phyloP scores from a whole-genome alignment of 1,140 invertebrate genomes.

The Carcinoscorpius rotundicauda region DNA sequence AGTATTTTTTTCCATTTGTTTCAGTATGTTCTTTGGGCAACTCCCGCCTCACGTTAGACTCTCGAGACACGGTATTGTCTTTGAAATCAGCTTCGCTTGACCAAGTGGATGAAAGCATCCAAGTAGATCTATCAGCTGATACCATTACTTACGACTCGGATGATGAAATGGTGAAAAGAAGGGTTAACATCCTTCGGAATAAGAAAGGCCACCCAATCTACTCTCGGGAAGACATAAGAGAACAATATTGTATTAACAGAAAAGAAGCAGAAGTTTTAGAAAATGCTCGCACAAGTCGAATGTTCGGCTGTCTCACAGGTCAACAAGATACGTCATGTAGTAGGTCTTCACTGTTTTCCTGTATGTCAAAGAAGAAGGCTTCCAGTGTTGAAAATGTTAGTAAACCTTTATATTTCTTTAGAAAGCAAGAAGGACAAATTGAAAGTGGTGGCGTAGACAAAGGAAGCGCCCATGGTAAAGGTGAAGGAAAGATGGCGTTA shows the following conservation, averaged over 20 bases:
- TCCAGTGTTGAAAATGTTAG: slow-evolving; percentile 52
- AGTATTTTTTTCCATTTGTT: too few relatives aligned
- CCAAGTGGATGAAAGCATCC: slow-evolving; percentile 18
- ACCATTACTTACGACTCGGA: slow-evolving; percentile 27
- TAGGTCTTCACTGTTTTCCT: slow-evolving; percentile 54
- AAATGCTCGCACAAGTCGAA: slow-evolving; percentile 41
- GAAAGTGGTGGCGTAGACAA: too few relatives aligned
- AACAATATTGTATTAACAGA: slow-evolving; percentile 85
- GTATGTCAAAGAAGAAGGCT: slow-evolving; percentile 49
- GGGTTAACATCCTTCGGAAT: slow-evolving; percentile 23
- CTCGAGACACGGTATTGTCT: slow-evolving; percentile 12
- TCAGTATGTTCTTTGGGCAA: not conserved
- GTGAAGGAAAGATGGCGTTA: too few relatives aligned
- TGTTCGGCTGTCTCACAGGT: slow-evolving; percentile 72
- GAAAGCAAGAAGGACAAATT: too few relatives aligned
- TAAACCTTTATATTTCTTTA: too few relatives aligned
- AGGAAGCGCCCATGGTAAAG: too few relatives aligned
- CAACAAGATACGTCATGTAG: slow-evolving; percentile 42
- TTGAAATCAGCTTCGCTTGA: slow-evolving; percentile 8
- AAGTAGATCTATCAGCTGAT: slow-evolving; percentile 25
- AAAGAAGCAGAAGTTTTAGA: slow-evolving; percentile 61
- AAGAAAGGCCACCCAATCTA: slow-evolving; percentile 51
- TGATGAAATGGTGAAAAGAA: slow-evolving; percentile 26
- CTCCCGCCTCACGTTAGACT: slow-evolving; percentile 18
- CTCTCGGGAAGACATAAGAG: slow-evolving; percentile 73